These are phyloP conservation scores for Heliconius cydno DNA, from an alignment of 2,888 invertebrate genomes.

Conservation along the genomic window DNA sequence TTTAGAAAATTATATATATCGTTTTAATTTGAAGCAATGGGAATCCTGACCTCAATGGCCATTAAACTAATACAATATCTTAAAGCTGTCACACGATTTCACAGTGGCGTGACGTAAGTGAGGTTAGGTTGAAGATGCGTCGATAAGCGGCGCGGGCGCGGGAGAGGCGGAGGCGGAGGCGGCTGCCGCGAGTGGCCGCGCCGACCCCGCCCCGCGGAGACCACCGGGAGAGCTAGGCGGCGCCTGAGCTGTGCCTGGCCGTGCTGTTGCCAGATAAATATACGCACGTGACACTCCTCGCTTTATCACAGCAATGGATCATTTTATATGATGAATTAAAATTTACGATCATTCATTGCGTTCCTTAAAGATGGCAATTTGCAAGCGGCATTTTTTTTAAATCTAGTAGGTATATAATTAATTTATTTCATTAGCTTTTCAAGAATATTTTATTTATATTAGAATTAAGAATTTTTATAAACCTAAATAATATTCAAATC, in stretches of 20 bases:
- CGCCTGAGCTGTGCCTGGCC: conserved; percentile 53
- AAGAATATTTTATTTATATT: not conserved
- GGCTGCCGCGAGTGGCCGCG: conserved; percentile 76
- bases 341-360: conserved; percentile 42
- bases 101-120: conserved; percentile 67
- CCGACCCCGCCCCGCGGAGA: conserved; percentile 81
- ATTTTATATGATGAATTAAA: conserved; percentile 54
- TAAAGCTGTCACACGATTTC: conserved; percentile 51
- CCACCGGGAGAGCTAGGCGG: conserved; percentile 84
- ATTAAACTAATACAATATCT: conserved; percentile 51
- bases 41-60: conserved; percentile 38
- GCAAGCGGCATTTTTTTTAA: not conserved
- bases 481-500: no score
- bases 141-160: conserved; percentile 71
- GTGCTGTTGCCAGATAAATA: conserved; percentile 55
- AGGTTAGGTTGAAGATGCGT: conserved; percentile 77
- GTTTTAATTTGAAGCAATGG: conserved; percentile 28
- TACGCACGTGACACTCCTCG: conserved; percentile 66
- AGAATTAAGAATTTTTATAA: no score
- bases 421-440: not conserved
- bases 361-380: conserved; percentile 12
- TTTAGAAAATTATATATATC: conserved; percentile 6
- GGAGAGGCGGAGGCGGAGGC: conserved; percentile 58
- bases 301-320: conserved; percentile 59
- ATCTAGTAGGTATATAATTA: not conserved